phyloP scores from a whole-genome alignment of 1,140 invertebrate genomes.

The Mycetomoellerius zeteki region DNA sequence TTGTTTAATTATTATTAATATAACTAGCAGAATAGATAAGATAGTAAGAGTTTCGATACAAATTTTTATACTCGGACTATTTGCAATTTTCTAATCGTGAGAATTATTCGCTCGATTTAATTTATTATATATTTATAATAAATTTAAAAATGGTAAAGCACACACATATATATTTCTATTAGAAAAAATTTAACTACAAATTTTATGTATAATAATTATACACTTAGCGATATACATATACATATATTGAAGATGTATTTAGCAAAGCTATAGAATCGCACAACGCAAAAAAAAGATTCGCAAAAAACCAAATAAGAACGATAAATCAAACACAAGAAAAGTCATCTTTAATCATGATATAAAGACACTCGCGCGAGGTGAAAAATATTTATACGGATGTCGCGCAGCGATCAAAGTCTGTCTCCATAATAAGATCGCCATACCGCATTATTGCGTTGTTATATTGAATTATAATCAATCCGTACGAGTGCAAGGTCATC shows the following conservation, averaged over 20 bases:
- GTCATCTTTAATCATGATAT: slow-evolving; percentile 28
- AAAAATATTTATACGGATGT: slow-evolving; percentile 59
- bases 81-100: not conserved
- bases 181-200: not conserved
- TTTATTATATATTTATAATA: not conserved
- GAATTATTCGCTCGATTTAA: not conserved
- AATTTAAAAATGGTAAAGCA: not conserved
- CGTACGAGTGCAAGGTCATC: slow-evolving; percentile 67
- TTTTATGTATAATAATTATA: not conserved
- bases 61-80: not conserved
- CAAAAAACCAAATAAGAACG: not conserved
- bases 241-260: not conserved
- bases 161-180: no score
- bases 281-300: no score
- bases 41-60: not conserved
- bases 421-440: slow-evolving; percentile 38
- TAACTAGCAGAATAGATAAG: not conserved
- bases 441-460: slow-evolving; percentile 40
- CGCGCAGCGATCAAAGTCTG: slow-evolving; percentile 29
- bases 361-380: slow-evolving; percentile 15
- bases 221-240: not conserved
- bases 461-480: slow-evolving; percentile 70
- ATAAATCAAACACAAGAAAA: slow-evolving; percentile 26
- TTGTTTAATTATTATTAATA: not conserved
- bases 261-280: not conserved